Evolutionary conservation across 2,113 vertebrate species (phyloP).

Genomic region (Urocynchramus pylzowi): DNA sequence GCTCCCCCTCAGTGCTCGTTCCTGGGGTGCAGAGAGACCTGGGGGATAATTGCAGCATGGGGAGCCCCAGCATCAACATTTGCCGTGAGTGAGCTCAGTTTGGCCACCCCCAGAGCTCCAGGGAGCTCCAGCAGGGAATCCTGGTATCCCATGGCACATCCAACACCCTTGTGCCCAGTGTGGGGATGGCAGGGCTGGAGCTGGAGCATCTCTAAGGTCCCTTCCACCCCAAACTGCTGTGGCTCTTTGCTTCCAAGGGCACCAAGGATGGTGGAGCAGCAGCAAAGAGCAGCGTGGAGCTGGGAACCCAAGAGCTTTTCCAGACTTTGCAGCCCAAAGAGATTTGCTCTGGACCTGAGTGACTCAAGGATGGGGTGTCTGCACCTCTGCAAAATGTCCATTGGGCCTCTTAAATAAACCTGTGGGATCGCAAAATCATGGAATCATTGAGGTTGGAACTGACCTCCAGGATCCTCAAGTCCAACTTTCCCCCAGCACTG

Average conservation of each 20-base stretch:
- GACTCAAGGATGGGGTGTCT: neutral
- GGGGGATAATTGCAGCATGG: neutral
- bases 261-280: neutral
- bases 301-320: neutral
- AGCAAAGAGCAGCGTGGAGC: neutral
- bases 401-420: neutral
- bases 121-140: neutral
- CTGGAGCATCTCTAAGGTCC: neutral
- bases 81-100: neutral
- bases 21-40: neutral
- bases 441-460: neutral
- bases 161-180: accelerated
- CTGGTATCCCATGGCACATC: neutral
- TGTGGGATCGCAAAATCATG: neutral
- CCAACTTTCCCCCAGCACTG: neutral
- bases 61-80: neutral
- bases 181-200: neutral
- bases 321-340: neutral
- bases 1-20: neutral
- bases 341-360: neutral
- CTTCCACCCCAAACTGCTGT: neutral
- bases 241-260: neutral
- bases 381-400: neutral
- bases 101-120: neutral
- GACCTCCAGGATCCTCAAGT: neutral